Conservation (phyloP, 1,140 invertebrate genomes). For the Lucilia cuprina region DNA sequence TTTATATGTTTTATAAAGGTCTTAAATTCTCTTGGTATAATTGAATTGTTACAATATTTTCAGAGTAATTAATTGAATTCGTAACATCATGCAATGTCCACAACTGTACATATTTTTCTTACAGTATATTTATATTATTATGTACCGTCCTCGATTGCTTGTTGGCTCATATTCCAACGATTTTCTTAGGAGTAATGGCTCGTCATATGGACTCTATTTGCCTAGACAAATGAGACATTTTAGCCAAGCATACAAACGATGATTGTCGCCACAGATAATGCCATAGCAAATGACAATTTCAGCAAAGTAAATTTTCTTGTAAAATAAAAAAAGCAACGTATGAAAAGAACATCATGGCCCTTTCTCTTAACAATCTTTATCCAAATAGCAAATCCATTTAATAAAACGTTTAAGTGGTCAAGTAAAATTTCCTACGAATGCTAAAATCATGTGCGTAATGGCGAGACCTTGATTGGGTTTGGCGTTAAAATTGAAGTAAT, state of each 20-base stretch:
- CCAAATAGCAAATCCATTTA: not conserved
- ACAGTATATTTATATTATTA: not conserved
- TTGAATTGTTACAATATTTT: too few species aligned
- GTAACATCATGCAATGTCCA: too few species aligned
- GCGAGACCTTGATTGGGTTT: slow-evolving; percentile 32
- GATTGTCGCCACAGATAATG: slow-evolving; percentile 42
- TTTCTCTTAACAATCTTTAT: not conserved
- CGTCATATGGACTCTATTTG: slow-evolving; percentile 49
- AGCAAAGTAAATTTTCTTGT: slow-evolving; percentile 31
- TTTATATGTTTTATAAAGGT: too few species aligned
- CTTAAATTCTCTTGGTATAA: too few species aligned
- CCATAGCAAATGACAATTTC: slow-evolving; percentile 41
- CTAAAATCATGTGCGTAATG: not conserved
- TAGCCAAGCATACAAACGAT: slow-evolving; percentile 42
- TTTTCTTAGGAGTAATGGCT: slow-evolving; percentile 39
- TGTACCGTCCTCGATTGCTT: not conserved
- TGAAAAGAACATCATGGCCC: not conserved
- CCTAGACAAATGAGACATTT: slow-evolving; percentile 61
- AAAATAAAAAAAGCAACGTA: not conserved
- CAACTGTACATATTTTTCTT: too few species aligned
- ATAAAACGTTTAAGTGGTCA: not conserved
- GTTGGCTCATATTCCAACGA: slow-evolving; percentile 41
- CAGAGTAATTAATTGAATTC: too few species aligned
- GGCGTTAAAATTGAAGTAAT: slow-evolving; percentile 12
- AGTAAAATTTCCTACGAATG: not conserved